Evolutionary conservation across 2,888 invertebrate genomes (phyloP).

Genomic region (Pheosia tremula): DNA sequence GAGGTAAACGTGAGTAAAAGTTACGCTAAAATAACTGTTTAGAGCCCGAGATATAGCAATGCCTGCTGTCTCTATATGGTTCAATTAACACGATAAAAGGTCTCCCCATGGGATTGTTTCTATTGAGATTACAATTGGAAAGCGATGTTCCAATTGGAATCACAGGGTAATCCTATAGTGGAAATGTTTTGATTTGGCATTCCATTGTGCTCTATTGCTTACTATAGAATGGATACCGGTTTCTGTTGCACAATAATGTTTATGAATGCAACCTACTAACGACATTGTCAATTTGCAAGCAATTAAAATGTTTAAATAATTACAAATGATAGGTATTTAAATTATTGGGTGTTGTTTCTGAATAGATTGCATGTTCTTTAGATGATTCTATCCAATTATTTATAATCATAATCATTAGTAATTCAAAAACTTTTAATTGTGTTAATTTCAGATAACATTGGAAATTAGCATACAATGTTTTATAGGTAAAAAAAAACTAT

Average conservation of each 20-base stretch:
- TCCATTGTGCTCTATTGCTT: conserved; percentile 41
- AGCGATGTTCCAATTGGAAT: conserved; percentile 45
- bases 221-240: conserved; percentile 40
- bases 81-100: conserved; percentile 43
- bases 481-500: too few relatives aligned
- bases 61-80: conserved; percentile 38
- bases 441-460: too few relatives aligned
- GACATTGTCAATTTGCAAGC: neutral
- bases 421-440: too few relatives aligned
- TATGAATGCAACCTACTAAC: conserved; percentile 15
- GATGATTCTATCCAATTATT: too few relatives aligned
- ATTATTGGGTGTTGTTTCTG: neutral
- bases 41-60: conserved; percentile 33
- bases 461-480: too few relatives aligned
- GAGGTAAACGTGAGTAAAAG: conserved; percentile 75
- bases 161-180: conserved; percentile 19
- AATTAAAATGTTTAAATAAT: conserved; percentile 3
- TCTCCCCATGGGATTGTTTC: conserved; percentile 26
- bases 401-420: too few relatives aligned
- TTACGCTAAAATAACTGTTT: conserved; percentile 66
- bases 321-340: neutral
- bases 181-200: conserved; percentile 34
- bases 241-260: conserved; percentile 35
- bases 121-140: conserved; percentile 51
- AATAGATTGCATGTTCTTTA: neutral